Percentiles rank a stretch among this genome's conserved stretches.
These are phyloP conservation scores for Eudasyphora cyanicolor DNA, from an alignment of 2,888 invertebrate genomes.

Conservation along the genomic window DNA sequence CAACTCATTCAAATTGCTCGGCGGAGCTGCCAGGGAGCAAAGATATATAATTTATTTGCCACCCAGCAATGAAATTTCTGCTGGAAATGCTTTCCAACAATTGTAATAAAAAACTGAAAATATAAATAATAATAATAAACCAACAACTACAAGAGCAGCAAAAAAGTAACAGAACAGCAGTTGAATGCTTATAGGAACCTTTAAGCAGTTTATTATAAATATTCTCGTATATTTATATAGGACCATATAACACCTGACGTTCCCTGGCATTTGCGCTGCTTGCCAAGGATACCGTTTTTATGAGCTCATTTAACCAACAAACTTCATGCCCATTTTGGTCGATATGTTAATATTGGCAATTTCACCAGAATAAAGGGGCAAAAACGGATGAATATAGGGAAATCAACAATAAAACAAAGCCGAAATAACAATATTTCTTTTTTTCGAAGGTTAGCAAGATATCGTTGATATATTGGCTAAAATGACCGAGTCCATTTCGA, in stretches of 20 bases:
- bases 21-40: not conserved
- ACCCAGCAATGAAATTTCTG: not conserved
- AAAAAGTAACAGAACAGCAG: no score
- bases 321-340: no score
- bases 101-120: not conserved
- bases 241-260: not conserved
- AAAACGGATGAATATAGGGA: not conserved
- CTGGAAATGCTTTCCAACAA: not conserved
- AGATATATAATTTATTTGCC: not conserved
- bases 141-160: not conserved
- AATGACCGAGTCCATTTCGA: no score
- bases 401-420: not conserved
- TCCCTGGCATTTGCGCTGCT: not conserved
- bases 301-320: not conserved
- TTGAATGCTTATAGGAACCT: not conserved
- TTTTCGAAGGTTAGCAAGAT: no score
- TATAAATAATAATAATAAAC: slow-evolving; percentile 1
- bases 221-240: no score
- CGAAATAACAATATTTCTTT: not conserved
- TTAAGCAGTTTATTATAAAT: not conserved
- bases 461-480: no score
- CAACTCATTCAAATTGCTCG: no score
- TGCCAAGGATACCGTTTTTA: not conserved
- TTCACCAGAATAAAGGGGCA: not conserved
- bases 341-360: not conserved